These are phyloP conservation scores for Trematomus loennbergii DNA, from an alignment of 2,113 vertebrate genomes.

Conservation along the genomic window DNA sequence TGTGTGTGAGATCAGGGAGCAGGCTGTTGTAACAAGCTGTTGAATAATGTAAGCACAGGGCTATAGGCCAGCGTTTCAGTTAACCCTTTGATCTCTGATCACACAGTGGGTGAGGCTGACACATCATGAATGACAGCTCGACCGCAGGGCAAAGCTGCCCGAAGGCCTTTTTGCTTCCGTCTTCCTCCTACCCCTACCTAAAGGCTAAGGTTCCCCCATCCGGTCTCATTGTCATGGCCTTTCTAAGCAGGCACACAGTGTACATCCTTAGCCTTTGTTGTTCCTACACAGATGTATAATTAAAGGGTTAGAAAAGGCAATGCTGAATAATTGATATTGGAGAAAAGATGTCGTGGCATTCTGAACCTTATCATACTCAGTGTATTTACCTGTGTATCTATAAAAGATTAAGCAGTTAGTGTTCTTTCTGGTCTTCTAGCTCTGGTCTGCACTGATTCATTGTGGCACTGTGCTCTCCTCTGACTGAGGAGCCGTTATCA, in stretches of 20 bases:
- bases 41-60: slow-evolving; percentile 81
- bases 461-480: slow-evolving; percentile 21
- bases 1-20: slow-evolving; percentile 76
- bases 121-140: slow-evolving; percentile 66
- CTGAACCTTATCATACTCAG: slow-evolving; percentile 56
- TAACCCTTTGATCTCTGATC: slow-evolving; percentile 82
- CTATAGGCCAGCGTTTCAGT: slow-evolving; percentile 77
- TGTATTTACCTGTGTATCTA: slow-evolving; percentile 57
- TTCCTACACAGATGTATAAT: slow-evolving; percentile 82
- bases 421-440: slow-evolving; percentile 44
- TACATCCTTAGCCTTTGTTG: slow-evolving; percentile 69
- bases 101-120: slow-evolving; percentile 64
- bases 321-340: slow-evolving; percentile 80
- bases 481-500: slow-evolving; percentile 17
- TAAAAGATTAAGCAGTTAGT: slow-evolving; percentile 70
- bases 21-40: slow-evolving; percentile 81
- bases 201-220: slow-evolving; percentile 59
- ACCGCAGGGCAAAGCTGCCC: slow-evolving; percentile 60
- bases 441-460: slow-evolving; percentile 46
- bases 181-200: slow-evolving; percentile 42
- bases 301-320: slow-evolving; percentile 77
- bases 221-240: slow-evolving; percentile 61
- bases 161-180: slow-evolving; percentile 50
- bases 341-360: slow-evolving; percentile 75
- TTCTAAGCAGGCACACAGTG: slow-evolving; percentile 59